Conservation (phyloP, 2,797 vertebrate genomes). For the Petrocephalus schoutedeni region DNA sequence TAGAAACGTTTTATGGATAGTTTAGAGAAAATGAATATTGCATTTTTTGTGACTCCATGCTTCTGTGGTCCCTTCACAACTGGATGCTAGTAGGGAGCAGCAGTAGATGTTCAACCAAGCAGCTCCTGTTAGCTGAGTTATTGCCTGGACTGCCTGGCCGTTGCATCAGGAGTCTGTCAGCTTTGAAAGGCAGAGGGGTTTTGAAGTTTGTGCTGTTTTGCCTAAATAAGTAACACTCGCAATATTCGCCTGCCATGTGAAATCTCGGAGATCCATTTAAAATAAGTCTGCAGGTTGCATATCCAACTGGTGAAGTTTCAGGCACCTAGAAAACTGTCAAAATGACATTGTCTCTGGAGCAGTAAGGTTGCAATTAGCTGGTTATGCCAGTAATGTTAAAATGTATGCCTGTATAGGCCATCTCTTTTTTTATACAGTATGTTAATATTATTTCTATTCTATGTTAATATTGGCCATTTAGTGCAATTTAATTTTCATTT, state of each 20-base stretch:
- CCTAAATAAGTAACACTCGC: background rate
- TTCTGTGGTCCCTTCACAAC: background rate
- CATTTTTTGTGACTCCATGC: background rate
- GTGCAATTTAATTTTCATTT: background rate
- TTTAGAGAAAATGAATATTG: background rate
- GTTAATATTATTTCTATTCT: too few species aligned
- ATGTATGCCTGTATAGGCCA: background rate
- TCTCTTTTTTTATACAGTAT: background rate
- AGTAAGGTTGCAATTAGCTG: background rate
- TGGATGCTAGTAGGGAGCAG: background rate
- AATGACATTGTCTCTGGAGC: background rate
- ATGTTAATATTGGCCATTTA: background rate
- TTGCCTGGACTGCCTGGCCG: background rate
- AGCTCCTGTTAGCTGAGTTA: background rate
- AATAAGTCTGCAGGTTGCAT: background rate
- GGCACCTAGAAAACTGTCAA: background rate
- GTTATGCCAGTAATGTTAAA: background rate
- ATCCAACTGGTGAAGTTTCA: background rate
- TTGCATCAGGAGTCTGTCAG: slow-evolving; percentile 6
- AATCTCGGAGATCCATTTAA: background rate
- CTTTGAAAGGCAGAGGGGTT: background rate
- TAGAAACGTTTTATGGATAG: background rate
- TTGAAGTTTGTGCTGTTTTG: slow-evolving; percentile 2
- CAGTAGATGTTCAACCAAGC: background rate
- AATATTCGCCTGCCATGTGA: background rate